phyloP scores from a whole-genome alignment of 2,888 invertebrate species.

The Hedya salicella region DNA sequence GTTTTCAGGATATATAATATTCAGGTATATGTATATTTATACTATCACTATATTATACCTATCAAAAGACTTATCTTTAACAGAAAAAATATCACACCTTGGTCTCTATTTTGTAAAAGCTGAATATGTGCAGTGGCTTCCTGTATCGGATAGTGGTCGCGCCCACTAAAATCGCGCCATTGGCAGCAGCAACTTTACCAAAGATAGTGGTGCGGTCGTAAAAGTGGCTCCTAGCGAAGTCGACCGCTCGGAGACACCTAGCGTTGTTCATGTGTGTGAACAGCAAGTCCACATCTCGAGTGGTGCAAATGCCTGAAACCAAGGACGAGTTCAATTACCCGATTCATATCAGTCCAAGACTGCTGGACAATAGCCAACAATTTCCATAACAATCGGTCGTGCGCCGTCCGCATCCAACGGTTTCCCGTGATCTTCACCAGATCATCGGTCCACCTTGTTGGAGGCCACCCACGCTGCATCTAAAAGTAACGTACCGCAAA shows the following conservation, averaged over 20 bases:
- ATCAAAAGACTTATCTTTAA: too few relatives aligned
- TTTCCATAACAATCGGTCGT: too few relatives aligned
- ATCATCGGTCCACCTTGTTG: too few relatives aligned
- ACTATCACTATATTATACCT: too few relatives aligned
- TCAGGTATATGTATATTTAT: too few relatives aligned
- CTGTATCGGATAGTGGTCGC: constrained; percentile 24
- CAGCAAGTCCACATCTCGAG: constrained; percentile 15
- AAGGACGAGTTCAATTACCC: not conserved
- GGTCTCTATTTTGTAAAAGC: constrained; percentile 21
- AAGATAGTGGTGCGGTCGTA: constrained; percentile 18
- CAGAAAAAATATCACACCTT: constrained; percentile 8
- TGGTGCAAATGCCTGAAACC: constrained; percentile 13
- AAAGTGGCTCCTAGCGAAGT: constrained; percentile 26
- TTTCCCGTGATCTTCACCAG: too few relatives aligned
- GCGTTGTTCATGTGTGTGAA: constrained; percentile 33
- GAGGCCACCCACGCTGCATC: too few relatives aligned
- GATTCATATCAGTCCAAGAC: too few relatives aligned
- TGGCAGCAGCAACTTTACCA: not conserved
- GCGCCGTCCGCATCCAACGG: too few relatives aligned
- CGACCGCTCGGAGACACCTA: constrained; percentile 15
- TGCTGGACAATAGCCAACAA: too few relatives aligned
- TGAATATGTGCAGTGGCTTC: constrained; percentile 12
- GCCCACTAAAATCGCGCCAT: constrained; percentile 7
- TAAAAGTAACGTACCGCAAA: too few relatives aligned
- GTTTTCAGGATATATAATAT: too few relatives aligned